phyloP scores from a whole-genome alignment of 2,888 invertebrate genomes.

The Xanthia icteritia region DNA sequence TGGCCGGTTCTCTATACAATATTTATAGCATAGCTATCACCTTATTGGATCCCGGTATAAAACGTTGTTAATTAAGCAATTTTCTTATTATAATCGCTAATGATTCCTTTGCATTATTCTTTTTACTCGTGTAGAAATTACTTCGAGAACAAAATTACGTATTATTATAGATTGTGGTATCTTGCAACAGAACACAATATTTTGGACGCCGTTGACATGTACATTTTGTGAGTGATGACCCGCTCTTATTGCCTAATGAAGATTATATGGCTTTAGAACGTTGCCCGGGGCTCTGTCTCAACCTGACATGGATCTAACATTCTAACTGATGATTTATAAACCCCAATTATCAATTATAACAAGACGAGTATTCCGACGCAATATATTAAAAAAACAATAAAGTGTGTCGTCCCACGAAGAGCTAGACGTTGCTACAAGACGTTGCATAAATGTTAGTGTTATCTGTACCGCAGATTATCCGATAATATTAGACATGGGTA shows the following conservation, averaged over 20 bases:
- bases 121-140: conserved; percentile 5
- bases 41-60: conserved; percentile 1
- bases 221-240: conserved; percentile 61
- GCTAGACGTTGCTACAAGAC: conserved; percentile 40
- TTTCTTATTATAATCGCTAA: conserved; percentile 12
- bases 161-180: conserved; percentile 39
- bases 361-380: conserved; percentile 49
- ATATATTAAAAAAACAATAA: conserved; percentile 54
- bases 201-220: conserved; percentile 56
- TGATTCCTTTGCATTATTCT: neutral
- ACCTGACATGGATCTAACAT: conserved; percentile 44
- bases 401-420: conserved; percentile 50
- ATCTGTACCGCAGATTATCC: conserved; percentile 42
- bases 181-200: conserved; percentile 50
- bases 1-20: neutral
- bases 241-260: conserved; percentile 57
- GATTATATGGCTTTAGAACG: conserved; percentile 54
- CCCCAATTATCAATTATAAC: conserved; percentile 62
- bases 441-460: conserved; percentile 52
- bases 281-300: conserved; percentile 56
- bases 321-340: conserved; percentile 58
- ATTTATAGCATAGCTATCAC: neutral
- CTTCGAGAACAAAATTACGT: conserved; percentile 39
- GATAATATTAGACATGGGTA: conserved; percentile 48
- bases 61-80: conserved; percentile 25